Conservation (phyloP, 1,140 invertebrate species). For the Onthophagus taurus region DNA sequence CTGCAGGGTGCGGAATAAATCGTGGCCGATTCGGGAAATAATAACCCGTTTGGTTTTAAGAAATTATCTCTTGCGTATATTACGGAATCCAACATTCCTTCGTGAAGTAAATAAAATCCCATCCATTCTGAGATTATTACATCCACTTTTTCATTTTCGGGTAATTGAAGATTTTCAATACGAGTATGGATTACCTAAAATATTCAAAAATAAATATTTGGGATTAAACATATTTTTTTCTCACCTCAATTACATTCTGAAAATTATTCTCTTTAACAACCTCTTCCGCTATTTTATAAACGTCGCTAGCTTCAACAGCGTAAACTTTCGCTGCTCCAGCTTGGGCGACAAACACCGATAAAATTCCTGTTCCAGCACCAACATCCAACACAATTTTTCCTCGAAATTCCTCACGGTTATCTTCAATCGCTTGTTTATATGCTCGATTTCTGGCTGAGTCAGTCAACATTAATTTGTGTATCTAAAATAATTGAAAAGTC, state of each 20-base stretch:
- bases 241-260: constrained; percentile 48
- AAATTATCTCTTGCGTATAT: constrained; percentile 89
- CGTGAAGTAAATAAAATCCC: constrained; percentile 97
- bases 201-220: constrained; percentile 10
- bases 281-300: constrained; percentile 78
- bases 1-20: constrained; percentile 60
- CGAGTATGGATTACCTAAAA: constrained; percentile 56
- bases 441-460: constrained; percentile 73
- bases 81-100: constrained; percentile 93
- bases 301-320: constrained; percentile 85
- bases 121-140: constrained; percentile 99
- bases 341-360: constrained; percentile 92
- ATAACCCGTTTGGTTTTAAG: constrained; percentile 64
- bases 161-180: constrained; percentile 63
- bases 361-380: constrained; percentile 93
- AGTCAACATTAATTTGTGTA: constrained; percentile 68
- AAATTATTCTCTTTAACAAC: constrained; percentile 66
- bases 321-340: constrained; percentile 89
- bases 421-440: constrained; percentile 74
- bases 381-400: constrained; percentile 87
- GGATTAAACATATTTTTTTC: constrained; percentile 16
- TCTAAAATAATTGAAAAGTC: constrained; percentile 39
- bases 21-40: constrained; percentile 53
- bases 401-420: constrained; percentile 54
- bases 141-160: constrained; percentile 82